phyloP scores from a whole-genome alignment of 2,888 invertebrate genomes.

The Latrodectus hesperus region DNA sequence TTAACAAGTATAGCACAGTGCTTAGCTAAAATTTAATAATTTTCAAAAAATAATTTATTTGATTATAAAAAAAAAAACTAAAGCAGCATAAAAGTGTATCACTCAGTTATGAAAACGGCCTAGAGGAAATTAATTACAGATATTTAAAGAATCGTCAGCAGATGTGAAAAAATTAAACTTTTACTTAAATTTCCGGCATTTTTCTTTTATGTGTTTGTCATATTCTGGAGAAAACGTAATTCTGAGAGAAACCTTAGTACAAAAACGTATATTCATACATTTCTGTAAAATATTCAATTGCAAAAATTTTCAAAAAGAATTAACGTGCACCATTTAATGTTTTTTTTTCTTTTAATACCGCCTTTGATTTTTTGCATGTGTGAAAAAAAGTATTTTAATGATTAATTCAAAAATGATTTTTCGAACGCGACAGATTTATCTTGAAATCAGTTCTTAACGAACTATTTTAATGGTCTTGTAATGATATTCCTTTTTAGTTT shows the following conservation, averaged over 20 bases:
- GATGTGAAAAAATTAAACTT: constrained; percentile 37
- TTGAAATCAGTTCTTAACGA: constrained; percentile 21
- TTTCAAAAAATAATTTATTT: no score
- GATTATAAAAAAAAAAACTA: no score
- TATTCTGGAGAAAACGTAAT: not conserved
- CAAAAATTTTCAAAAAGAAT: constrained; percentile 53
- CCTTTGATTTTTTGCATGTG: not conserved
- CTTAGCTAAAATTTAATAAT: no score
- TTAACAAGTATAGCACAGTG: no score
- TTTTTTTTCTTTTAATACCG: constrained; percentile 6
- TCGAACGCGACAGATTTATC: constrained; percentile 15
- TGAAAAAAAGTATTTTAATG: constrained; percentile 20
- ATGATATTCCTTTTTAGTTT: constrained; percentile 34
- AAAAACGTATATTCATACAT: not conserved
- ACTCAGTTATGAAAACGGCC: not conserved
- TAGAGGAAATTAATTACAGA: constrained; percentile 35
- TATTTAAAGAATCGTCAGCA: constrained; percentile 14
- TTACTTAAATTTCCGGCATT: constrained; percentile 10
- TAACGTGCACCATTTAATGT: constrained; percentile 20
- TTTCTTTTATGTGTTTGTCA: constrained; percentile 19
- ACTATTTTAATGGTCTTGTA: constrained; percentile 46
- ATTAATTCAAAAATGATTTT: constrained; percentile 42
- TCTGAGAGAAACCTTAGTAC: no score
- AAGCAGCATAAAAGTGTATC: no score
- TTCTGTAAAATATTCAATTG: not conserved